Base-by-base conservation (phyloP, 37 sponge, comb jelly and placozoan species). In the Haliclona indistincta region DNA sequence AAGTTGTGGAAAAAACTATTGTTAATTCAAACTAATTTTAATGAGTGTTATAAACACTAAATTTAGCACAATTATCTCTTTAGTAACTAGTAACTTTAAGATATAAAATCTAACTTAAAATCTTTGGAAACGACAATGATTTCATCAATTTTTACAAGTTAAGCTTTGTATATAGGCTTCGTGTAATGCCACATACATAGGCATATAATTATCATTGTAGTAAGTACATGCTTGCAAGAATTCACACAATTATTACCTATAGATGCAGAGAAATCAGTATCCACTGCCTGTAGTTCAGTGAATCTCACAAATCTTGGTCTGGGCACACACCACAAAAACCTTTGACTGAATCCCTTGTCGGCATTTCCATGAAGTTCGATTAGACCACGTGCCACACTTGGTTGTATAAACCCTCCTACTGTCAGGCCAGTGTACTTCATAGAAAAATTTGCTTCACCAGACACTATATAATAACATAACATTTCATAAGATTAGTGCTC, bases 291-390 rank as follows among this genome's bases (percentile, higher is more conserved):
- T 15, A 79, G 49, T 13, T 54, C 15, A 8, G 39, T 38, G 38
- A 79, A 79, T 2, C 1, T 3, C 3, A 33, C 49, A 56, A 42
- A 49, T 0, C 13, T 30, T 34, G 82, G 82, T 63, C 62, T 62
- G 32, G 82, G 82, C 7, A 73, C 45, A 33, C 71, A 3, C 82
- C 82, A 81, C 2, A 81, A 54, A 45, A 73, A 72, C 44, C 82
- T 41, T 49, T 81, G 82, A 4, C 36, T 7, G 5, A 81, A 41
- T 0, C 82, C 82, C 11, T 71, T 73, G 33, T 81, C 82, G 25
- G 54, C 67, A 64, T 63, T 67, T 1, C 30, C 60, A 30, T 25
- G 71, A 38, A 38, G 63, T 5, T 80, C 81, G 15, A 80, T 80
- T 1, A 80, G 47, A 20, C 22, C 20, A 32, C 71, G 62, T 10